These are phyloP conservation scores for Antedon bifida DNA, from an alignment of 35 echinoderm and acorn worm species.

Conservation along the genomic window DNA sequence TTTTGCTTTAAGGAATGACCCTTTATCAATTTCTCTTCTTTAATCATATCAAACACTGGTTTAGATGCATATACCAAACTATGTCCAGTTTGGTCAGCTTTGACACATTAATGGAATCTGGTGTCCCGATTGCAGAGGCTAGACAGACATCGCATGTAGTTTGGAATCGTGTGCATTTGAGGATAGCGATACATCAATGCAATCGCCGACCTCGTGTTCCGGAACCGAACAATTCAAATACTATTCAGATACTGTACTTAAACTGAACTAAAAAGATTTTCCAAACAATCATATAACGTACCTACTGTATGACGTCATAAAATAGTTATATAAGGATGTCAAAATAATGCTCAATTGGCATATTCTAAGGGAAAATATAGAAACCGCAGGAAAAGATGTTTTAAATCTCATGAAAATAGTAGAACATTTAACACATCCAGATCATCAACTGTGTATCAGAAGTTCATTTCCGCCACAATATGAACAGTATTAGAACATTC, in stretches of 20 bases:
- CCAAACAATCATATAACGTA: constrained; percentile 49
- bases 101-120: background rate
- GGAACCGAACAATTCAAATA: background rate
- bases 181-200: background rate
- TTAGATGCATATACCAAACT: background rate
- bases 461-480: no score
- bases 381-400: no score
- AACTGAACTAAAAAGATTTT: constrained; percentile 45
- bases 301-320: no score
- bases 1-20: no score
- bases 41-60: background rate
- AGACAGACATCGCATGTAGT: background rate
- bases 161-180: background rate
- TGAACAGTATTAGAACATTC: no score
- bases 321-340: no score
- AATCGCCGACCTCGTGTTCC: background rate
- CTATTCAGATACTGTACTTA: constrained; percentile 9
- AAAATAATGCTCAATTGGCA: no score
- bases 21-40: no score
- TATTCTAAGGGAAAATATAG: no score
- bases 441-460: no score
- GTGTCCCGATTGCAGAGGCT: background rate
- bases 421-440: no score
- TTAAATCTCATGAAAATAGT: no score
- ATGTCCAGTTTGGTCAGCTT: background rate